phyloP scores from a whole-genome alignment of 2,113 vertebrate species.

The Petromus typicus region DNA sequence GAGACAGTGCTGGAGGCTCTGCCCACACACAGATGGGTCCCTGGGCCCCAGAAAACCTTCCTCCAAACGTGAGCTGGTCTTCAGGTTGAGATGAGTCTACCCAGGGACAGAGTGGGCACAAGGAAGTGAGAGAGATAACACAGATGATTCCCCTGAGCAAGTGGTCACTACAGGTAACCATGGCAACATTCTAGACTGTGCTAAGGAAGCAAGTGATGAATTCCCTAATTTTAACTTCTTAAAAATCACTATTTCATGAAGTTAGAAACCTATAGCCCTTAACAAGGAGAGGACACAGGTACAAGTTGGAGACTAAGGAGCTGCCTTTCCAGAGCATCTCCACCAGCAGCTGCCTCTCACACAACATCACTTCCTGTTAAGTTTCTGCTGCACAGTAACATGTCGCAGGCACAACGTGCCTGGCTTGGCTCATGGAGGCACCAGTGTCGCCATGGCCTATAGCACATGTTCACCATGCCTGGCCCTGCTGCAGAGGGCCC shows the following conservation, averaged over 20 bases:
- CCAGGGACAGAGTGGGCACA: background rate
- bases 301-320: background rate
- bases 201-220: background rate
- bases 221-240: background rate
- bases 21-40: accelerated
- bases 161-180: background rate
- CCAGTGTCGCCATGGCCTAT: background rate
- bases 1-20: too few relatives aligned
- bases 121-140: background rate
- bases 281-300: background rate
- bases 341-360: background rate
- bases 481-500: background rate
- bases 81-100: background rate
- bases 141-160: background rate
- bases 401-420: background rate
- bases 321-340: too few relatives aligned
- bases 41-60: background rate
- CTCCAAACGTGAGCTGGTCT: background rate
- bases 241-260: background rate
- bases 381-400: accelerated
- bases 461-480: background rate
- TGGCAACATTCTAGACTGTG: background rate
- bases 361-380: background rate
- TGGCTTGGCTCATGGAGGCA: background rate
- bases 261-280: background rate